Percentiles rank a stretch among this genome's conserved stretches.
Evolutionary conservation across 2,797 vertebrate species (phyloP).

Genomic region (Anguilla anguilla): DNA sequence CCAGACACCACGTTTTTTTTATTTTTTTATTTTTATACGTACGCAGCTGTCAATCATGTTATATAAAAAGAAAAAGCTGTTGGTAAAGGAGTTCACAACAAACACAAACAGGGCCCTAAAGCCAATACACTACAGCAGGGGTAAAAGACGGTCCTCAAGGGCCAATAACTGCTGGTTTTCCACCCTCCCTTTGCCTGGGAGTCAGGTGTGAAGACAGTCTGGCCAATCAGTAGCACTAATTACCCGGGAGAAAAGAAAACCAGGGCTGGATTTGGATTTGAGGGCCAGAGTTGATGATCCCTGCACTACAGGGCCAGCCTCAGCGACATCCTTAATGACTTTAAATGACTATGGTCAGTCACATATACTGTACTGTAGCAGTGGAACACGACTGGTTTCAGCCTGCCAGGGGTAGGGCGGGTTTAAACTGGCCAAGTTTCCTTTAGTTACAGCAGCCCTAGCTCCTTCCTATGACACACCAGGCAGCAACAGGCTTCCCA

Average conservation of each 20-base stretch:
- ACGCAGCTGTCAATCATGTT: constrained; percentile 50
- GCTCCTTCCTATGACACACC: not conserved
- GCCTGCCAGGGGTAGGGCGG: not conserved
- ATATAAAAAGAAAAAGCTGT: not conserved
- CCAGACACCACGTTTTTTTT: constrained; percentile 43
- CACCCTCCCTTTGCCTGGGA: too few species aligned
- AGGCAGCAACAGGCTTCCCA: not conserved
- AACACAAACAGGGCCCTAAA: too few species aligned
- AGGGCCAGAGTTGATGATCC: too few species aligned
- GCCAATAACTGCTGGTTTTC: too few species aligned
- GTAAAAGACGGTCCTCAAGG: too few species aligned
- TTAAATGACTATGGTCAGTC: not conserved
- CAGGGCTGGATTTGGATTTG: too few species aligned
- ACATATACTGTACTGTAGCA: not conserved
- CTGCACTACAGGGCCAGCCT: not conserved
- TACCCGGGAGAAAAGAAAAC: too few species aligned
- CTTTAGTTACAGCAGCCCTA: not conserved
- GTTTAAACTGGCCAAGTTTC: not conserved
- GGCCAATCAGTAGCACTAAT: too few species aligned
- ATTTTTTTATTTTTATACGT: constrained; percentile 26
- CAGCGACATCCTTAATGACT: not conserved
- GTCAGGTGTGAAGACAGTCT: too few species aligned
- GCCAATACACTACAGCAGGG: not conserved
- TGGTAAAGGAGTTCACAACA: too few species aligned
- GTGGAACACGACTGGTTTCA: not conserved